Percentiles rank a stretch among this genome's conserved stretches.
Evolutionary conservation across 2,888 invertebrate species (phyloP).

Genomic region (Spodoptera picta): DNA sequence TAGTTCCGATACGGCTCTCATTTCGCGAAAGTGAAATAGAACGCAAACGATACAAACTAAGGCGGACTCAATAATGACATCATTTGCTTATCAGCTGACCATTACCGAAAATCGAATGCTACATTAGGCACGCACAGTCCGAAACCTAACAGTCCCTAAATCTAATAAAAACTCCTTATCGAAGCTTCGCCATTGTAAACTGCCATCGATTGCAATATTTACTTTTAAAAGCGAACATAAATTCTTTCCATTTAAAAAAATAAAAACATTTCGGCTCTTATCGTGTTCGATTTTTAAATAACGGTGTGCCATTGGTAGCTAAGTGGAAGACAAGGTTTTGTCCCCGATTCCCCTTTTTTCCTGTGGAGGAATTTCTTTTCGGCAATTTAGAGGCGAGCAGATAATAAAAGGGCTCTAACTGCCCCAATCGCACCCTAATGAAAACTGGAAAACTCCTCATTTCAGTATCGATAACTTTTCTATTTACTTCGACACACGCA

Average conservation of each 20-base stretch:
- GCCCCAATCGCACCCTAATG: constrained; percentile 86
- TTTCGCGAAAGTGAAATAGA: constrained; percentile 66
- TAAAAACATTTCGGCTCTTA: constrained; percentile 86
- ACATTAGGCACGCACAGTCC: constrained; percentile 85
- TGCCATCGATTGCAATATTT: constrained; percentile 83
- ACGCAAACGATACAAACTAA: constrained; percentile 82
- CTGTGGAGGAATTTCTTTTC: constrained; percentile 85
- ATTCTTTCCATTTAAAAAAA: constrained; percentile 86
- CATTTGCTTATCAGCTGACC: constrained; percentile 89
- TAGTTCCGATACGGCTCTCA: constrained; percentile 43
- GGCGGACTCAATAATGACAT: constrained; percentile 83
- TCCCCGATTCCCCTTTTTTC: constrained; percentile 84
- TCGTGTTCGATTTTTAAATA: constrained; percentile 88
- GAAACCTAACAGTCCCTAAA: constrained; percentile 76
- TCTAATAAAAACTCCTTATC: constrained; percentile 87
- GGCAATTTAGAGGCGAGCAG: constrained; percentile 88
- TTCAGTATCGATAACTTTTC: constrained; percentile 83
- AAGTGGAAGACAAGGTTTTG: constrained; percentile 84
- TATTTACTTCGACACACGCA: constrained; percentile 68
- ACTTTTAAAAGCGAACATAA: constrained; percentile 84
- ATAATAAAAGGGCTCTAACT: constrained; percentile 89
- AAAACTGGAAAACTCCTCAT: constrained; percentile 85
- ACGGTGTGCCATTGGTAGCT: constrained; percentile 85
- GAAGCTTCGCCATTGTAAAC: constrained; percentile 78
- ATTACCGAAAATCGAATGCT: constrained; percentile 88